Conservation (phyloP, 1,140 invertebrate species). For the Orchestia grillus region DNA sequence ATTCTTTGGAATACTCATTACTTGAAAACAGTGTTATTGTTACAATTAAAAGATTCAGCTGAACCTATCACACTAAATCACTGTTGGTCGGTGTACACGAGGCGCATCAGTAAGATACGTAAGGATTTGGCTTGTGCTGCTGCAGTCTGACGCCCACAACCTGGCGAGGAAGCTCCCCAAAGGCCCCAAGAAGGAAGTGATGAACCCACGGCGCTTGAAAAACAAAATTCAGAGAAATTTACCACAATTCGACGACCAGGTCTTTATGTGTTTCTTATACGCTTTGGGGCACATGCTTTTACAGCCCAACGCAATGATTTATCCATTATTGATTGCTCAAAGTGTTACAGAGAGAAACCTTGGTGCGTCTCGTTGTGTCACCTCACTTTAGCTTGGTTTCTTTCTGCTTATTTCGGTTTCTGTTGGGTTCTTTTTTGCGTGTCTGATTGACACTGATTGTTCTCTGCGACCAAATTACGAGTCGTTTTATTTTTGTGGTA, state of each 20-base stretch:
- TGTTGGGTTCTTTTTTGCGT: background rate
- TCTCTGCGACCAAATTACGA: background rate
- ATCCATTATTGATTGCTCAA: background rate
- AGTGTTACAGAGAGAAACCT: background rate
- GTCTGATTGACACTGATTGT: background rate
- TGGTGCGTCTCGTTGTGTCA: background rate
- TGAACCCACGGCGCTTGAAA: slow-evolving; percentile 27
- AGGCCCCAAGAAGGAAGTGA: slow-evolving; percentile 35
- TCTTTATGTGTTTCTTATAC: background rate
- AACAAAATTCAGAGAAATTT: slow-evolving; percentile 27
- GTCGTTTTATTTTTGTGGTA: background rate
- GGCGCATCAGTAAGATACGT: background rate
- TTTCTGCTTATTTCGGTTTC: background rate
- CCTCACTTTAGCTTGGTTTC: background rate
- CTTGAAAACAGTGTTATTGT: no score
- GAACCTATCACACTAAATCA: no score
- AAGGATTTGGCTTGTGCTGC: slow-evolving; percentile 1
- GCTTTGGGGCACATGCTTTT: background rate
- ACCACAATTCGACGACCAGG: slow-evolving; percentile 38
- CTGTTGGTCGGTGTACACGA: no score
- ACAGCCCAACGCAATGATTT: background rate
- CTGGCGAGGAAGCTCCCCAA: background rate
- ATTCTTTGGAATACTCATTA: no score
- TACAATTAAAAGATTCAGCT: no score
- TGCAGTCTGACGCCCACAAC: background rate